Evolutionary conservation across 2,113 vertebrate genomes (phyloP), one percentile per base, ranked within the genome.

Genomic region (Anarhynchus alexandrinus): DNA sequence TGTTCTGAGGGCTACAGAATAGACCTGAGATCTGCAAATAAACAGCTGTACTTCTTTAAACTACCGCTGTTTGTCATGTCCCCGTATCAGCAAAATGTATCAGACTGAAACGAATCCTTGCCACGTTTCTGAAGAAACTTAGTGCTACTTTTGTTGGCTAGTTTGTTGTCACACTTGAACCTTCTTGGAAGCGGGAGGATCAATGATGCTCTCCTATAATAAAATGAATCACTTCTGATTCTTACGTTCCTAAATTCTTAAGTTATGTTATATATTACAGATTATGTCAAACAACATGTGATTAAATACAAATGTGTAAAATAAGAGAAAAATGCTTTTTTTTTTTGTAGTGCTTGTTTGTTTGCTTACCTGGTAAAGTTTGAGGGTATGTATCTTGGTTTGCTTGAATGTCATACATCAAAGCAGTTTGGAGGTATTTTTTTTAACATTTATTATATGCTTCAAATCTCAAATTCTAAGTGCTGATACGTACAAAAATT

Each of bases 251-350:
- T 77, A 52, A 58, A 40, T 79, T 71, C 43, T 82, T 30, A 9
- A 61, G 45, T 45, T 59, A n/a, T 17, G 10, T 70, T 43, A 32
- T 45, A 32, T 23, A 9, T 59, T 69, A n/a, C 15, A 54, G 49
- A 27, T 67, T 34, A 45, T 3, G 4, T 38, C 12, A 43, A 23
- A 34, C 8, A 64, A 25, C 9, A 43, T 11, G 4, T 47, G 19
- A 47, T 55, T 79, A 90, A 90, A 70, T 30, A 30, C 2, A 70
- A 12, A 2, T 16, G 4, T 52, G 12, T n/a, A 64, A 90, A 82
- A 52, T 42, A 54, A 64, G 40, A 58, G 6, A 5, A 57, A 51
- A 57, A 11, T 3, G 0, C 1, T 0, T n/a, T n/a, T 25, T 45
- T 9, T 40, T 45, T 9, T 40, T 30, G 4, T 34, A 30, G 10